Evolutionary conservation across 1,140 invertebrate species (phyloP).

Genomic region (Diorhabda sublineata): DNA sequence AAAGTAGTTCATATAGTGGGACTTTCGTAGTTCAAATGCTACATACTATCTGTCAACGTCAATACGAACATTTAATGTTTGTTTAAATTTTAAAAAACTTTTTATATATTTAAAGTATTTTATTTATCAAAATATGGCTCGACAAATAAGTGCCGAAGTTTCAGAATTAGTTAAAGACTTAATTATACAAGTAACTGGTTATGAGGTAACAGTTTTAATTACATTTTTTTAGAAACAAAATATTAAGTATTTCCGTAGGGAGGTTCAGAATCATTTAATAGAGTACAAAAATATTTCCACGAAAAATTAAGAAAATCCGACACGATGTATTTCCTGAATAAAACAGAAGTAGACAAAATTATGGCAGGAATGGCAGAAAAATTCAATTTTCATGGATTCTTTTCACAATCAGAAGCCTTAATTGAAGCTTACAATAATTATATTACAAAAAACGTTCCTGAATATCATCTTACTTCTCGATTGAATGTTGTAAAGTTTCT

Average conservation of each 20-base stretch:
- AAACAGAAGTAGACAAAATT: constrained; percentile 37
- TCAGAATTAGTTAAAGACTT: constrained; percentile 25
- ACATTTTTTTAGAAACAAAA: not conserved
- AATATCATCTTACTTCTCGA: constrained; percentile 26
- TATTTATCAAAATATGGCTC: constrained; percentile 20
- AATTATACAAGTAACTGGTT: constrained; percentile 30
- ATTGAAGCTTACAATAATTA: constrained; percentile 35
- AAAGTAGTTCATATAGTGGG: not conserved
- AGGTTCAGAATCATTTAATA: constrained; percentile 30
- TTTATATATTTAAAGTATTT: not conserved
- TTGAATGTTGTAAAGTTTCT: constrained; percentile 39
- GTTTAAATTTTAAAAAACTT: not conserved
- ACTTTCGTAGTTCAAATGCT: not conserved
- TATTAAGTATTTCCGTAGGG: constrained; percentile 27
- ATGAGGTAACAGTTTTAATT: constrained; percentile 29
- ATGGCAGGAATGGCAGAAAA: constrained; percentile 40
- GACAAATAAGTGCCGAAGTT: constrained; percentile 21
- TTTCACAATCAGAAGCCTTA: constrained; percentile 34
- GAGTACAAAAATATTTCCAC: constrained; percentile 30
- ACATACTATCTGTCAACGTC: not conserved
- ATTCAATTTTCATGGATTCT: constrained; percentile 41
- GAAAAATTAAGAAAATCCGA: constrained; percentile 32
- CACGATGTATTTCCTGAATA: constrained; percentile 37
- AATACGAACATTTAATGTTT: not conserved
- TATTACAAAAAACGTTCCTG: constrained; percentile 23